Evolutionary conservation across 2,113 vertebrate genomes (phyloP).

Genomic region (Lates calcarifer): DNA sequence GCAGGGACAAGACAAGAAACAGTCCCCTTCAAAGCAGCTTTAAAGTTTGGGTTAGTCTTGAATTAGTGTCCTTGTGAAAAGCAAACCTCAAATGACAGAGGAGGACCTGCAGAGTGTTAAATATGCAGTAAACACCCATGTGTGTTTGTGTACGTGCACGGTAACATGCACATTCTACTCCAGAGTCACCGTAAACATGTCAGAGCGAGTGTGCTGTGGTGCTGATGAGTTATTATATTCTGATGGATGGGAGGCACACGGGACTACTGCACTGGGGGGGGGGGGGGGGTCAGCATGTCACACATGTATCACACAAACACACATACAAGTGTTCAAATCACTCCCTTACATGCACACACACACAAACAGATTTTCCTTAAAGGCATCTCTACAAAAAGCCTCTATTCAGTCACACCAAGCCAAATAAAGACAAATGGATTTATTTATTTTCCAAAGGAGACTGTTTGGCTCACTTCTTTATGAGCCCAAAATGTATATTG

Average conservation of each 20-base stretch:
- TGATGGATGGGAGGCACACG: slow-evolving; percentile 52
- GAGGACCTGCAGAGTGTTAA: slow-evolving; percentile 62
- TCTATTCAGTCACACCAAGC: slow-evolving; percentile 46
- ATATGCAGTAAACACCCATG: slow-evolving; percentile 43
- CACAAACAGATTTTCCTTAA: not conserved
- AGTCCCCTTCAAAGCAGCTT: slow-evolving; percentile 51
- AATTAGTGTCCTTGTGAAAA: slow-evolving; percentile 59
- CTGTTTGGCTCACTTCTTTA: slow-evolving; percentile 49
- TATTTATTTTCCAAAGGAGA: slow-evolving; percentile 59
- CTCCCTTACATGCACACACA: not conserved
- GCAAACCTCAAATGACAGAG: slow-evolving; percentile 60
- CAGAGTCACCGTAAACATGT: slow-evolving; percentile 51
- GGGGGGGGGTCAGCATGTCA: slow-evolving; percentile 18
- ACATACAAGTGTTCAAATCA: slow-evolving; percentile 11
- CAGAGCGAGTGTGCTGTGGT: slow-evolving; percentile 25
- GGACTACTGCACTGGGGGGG: not conserved
- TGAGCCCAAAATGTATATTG: slow-evolving; percentile 63
- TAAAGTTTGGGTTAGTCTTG: slow-evolving; percentile 62
- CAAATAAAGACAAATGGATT: slow-evolving; percentile 68
- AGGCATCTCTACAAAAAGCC: slow-evolving; percentile 30
- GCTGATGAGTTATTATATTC: slow-evolving; percentile 50
- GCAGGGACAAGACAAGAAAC: slow-evolving; percentile 63
- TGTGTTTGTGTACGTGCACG: slow-evolving; percentile 3
- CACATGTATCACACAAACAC: not conserved
- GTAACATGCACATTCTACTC: slow-evolving; percentile 10